Percentiles rank a stretch among this genome's conserved stretches.
phyloP scores from a whole-genome alignment of 2,888 invertebrate species.

The Papilio gigon region DNA sequence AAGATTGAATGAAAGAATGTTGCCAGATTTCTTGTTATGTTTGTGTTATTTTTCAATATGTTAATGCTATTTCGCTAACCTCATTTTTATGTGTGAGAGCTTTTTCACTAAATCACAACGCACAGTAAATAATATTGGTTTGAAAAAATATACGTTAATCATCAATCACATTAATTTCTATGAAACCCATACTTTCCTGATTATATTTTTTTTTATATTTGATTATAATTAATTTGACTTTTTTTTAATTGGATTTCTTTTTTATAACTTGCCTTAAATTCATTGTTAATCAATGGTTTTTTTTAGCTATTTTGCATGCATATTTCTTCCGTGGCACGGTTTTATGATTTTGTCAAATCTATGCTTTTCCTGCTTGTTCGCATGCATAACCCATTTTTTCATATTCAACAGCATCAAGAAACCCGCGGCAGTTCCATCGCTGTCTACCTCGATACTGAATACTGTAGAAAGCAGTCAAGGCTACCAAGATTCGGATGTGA shows the following conservation, averaged over 20 bases:
- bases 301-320: too few relatives aligned
- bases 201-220: background rate
- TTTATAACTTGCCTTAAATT: too few relatives aligned
- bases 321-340: background rate
- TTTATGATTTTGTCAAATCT: slow-evolving; percentile 34
- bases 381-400: slow-evolving; percentile 43
- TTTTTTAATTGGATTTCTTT: too few relatives aligned
- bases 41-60: background rate
- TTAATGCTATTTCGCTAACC: background rate
- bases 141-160: background rate
- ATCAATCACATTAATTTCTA: background rate
- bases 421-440: slow-evolving; percentile 49
- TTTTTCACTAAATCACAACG: background rate
- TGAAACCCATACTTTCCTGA: background rate
- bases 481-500: slow-evolving; percentile 69
- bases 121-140: slow-evolving; percentile 12
- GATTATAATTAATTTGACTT: background rate
- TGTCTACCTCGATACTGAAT: slow-evolving; percentile 48
- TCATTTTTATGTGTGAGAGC: background rate
- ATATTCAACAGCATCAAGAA: slow-evolving; percentile 56
- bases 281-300: too few relatives aligned
- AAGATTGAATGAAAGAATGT: background rate
- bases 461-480: slow-evolving; percentile 69
- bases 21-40: background rate
- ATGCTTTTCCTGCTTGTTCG: slow-evolving; percentile 45